These are phyloP conservation scores for Mormoops blainvillei DNA, from an alignment of 2,113 vertebrate genomes.

Conservation along the genomic window DNA sequence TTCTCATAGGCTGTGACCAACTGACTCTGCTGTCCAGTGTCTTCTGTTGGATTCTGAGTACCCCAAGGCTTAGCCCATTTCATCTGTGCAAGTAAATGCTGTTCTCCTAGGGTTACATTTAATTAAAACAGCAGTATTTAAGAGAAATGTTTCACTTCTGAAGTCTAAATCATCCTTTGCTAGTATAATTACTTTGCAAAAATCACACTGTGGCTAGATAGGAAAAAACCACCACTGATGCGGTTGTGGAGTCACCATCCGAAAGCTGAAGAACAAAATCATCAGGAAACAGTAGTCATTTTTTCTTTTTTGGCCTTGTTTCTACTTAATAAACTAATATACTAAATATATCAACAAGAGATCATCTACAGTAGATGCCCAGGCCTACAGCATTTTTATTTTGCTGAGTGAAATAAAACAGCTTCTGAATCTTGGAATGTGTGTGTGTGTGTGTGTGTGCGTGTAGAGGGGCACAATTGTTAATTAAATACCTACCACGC, in stretches of 20 bases:
- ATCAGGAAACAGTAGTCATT: neutral
- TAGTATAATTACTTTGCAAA: slow-evolving; percentile 60
- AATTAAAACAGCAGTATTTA: slow-evolving; percentile 49
- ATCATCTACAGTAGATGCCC: neutral
- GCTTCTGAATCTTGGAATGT: neutral
- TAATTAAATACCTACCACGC: neutral
- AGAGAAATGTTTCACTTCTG: slow-evolving; percentile 51
- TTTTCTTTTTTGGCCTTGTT: neutral
- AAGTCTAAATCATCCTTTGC: neutral
- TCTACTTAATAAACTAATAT: neutral
- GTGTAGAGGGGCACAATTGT: neutral
- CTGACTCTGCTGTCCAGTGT: slow-evolving; percentile 53
- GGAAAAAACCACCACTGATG: neutral
- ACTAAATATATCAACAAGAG: neutral
- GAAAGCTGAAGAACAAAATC: neutral
- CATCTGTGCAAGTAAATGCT: neutral
- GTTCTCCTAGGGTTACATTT: neutral
- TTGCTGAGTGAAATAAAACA: neutral
- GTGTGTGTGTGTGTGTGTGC: neutral
- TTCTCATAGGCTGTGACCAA: slow-evolving; percentile 51
- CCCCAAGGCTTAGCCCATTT: slow-evolving; percentile 6
- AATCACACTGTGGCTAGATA: slow-evolving; percentile 59
- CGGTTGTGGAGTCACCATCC: neutral
- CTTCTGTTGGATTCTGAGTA: neutral
- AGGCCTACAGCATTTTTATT: neutral